phyloP scores from a whole-genome alignment of 2,888 invertebrate genomes.

The Andrena camellia region DNA sequence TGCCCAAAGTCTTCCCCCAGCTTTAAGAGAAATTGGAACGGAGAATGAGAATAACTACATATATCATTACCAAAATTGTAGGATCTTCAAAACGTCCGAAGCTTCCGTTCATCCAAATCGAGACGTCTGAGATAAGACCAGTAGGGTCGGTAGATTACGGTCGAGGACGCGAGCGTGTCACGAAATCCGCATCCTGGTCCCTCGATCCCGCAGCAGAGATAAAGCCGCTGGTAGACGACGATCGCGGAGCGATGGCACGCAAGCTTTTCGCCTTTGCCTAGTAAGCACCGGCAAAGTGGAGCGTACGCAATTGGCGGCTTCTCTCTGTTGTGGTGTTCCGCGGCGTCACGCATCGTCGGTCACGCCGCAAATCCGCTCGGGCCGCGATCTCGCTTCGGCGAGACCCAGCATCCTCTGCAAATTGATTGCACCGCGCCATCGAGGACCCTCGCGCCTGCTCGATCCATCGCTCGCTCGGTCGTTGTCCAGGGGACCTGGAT shows the following conservation, averaged over 20 bases:
- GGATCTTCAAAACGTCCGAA: neutral
- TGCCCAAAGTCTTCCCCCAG: no score
- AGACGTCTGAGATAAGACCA: neutral
- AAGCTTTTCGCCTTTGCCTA: constrained; percentile 70
- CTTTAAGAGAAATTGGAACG: no score
- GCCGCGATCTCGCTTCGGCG: constrained; percentile 60
- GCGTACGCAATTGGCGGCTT: constrained; percentile 76
- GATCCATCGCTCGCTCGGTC: neutral
- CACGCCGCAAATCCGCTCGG: constrained; percentile 73
- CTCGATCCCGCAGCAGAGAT: constrained; percentile 21
- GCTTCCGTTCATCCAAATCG: neutral
- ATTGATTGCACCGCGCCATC: constrained; percentile 74
- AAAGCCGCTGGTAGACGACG: constrained; percentile 13
- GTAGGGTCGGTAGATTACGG: neutral
- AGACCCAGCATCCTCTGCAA: constrained; percentile 68
- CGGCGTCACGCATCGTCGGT: constrained; percentile 80
- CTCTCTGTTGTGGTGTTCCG: constrained; percentile 80
- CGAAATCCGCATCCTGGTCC: constrained; percentile 5
- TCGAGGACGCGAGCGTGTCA: neutral
- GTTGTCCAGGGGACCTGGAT: neutral
- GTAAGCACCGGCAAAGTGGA: constrained; percentile 70
- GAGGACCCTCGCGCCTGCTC: neutral
- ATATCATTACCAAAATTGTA: neutral
- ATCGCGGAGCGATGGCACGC: constrained; percentile 66
- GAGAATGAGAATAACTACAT: neutral